These are phyloP conservation scores for Drosophila pegasa DNA, from an alignment of 2,888 invertebrate genomes.

Conservation along the genomic window DNA sequence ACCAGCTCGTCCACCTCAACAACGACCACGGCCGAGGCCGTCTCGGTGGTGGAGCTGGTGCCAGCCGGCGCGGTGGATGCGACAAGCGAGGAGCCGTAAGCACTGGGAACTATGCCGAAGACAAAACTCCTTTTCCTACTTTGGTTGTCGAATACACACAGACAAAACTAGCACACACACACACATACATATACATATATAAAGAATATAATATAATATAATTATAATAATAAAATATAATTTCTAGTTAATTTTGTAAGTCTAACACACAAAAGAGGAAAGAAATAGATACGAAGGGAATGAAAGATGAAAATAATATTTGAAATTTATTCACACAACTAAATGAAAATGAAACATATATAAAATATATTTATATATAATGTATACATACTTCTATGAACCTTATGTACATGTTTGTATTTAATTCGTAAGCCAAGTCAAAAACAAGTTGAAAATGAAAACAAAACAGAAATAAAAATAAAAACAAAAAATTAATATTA, in stretches of 20 bases:
- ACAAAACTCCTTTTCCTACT: slow-evolving; percentile 52
- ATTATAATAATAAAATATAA: slow-evolving; percentile 43
- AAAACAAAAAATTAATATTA: slow-evolving; percentile 26
- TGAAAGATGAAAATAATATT: slow-evolving; percentile 6
- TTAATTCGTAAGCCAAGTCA: slow-evolving; percentile 72
- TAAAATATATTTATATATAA: slow-evolving; percentile 71
- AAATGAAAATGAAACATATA: slow-evolving; percentile 51
- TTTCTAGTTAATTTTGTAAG: slow-evolving; percentile 58
- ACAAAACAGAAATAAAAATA: slow-evolving; percentile 3
- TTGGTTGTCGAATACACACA: slow-evolving; percentile 52
- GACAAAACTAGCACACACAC: slow-evolving; percentile 30
- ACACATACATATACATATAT: slow-evolving; percentile 35
- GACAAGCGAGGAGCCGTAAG: slow-evolving; percentile 31
- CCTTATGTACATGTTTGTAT: slow-evolving; percentile 70
- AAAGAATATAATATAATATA: slow-evolving; percentile 42
- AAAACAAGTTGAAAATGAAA: slow-evolving; percentile 45
- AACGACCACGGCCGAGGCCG: slow-evolving; percentile 82
- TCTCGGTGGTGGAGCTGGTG: slow-evolving; percentile 82
- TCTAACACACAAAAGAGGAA: slow-evolving; percentile 24
- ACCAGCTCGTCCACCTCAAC: slow-evolving; percentile 84
- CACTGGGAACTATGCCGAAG: slow-evolving; percentile 18
- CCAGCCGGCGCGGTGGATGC: slow-evolving; percentile 37
- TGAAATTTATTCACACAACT: slow-evolving; percentile 41
- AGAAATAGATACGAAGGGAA: slow-evolving; percentile 7
- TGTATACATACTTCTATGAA: slow-evolving; percentile 46